Base-by-base conservation (phyloP, 2,888 invertebrate species). In the Actias luna region DNA sequence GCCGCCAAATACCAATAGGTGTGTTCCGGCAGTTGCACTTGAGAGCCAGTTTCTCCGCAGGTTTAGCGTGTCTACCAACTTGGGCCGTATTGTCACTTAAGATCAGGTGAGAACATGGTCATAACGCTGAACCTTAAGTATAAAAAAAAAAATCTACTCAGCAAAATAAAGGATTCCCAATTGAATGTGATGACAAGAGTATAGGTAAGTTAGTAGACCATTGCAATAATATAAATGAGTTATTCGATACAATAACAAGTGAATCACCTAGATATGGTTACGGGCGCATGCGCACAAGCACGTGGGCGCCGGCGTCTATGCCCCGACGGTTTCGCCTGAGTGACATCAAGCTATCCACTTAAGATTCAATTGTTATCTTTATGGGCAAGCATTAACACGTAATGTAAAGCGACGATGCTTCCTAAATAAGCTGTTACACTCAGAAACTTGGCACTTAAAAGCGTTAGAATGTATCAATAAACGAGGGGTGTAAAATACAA, bases 241-340 rank as follows among this genome's bases (percentile, higher is more conserved):
- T 25, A 50, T 50, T 12, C 25, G 46, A 25, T 50, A 50, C 46
- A 25, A 25, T 50, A 50, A 25, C 22, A 25, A 50, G 46, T 50
- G 46, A 50, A 50, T 50, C 46, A 50, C 25, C 25, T 12, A 50
- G 25, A 12, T 25, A 50, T 50, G 4, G 25, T 50, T 50, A 50
- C 46, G 46, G n/a, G 25, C 22, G 12, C 46, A 25, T 50, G 46
- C 22, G 46, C 25, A 25, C 3, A 12, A 25, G 46, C 46, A 50
- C 46, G 46, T 50, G 46, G 22, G 12, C 46, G 46, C 46, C 46
- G 46, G 46, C 46, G 46, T 25, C n/a, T n/a, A n/a, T n/a, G n/a
- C n/a, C n/a, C n/a, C n/a, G n/a, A n/a, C 46, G 22, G 22, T 25
- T 25, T 2, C 46, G 46, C 46, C 10, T 22, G 12, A 50, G 5